Base-by-base conservation (phyloP, 2,888 invertebrate genomes). In the Allygus modestus region DNA sequence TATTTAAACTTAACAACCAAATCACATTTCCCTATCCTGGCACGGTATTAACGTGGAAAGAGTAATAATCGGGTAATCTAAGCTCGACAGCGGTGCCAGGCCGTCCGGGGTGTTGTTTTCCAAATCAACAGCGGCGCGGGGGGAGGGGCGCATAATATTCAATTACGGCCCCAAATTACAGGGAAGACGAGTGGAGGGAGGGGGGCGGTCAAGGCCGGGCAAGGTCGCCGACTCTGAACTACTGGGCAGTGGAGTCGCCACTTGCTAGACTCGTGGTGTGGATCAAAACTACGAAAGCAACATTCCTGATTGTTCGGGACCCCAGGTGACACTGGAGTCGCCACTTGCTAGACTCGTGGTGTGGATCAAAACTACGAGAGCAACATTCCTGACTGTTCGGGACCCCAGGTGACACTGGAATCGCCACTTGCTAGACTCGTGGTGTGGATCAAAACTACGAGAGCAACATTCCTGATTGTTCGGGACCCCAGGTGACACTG, bases 161-260 rank as follows among this genome's bases (percentile, higher is more conserved):
- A 65, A 65, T 65, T 65, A 65, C 65, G 26, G 65, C 31, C 65
- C 58, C 65, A 65, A 65, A 65, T 65, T 65, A 65, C 65, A 65
- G 28, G 15, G 65, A 54, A 31, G 65, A 65, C 28, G 26, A 65
- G 51, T 9, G 51, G 51, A 9, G 51, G 51, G 65, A 23, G 65
- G 31, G 28, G 65, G 65, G 31, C 65, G 65, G 65, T 65, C 65
- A 31, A 65, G 65, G 65, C 17, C 65, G 65, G 31, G 17, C 65
- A 65, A 65, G 65, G 65, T 65, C 65, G 65, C 65, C 65, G 65
- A 65, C 65, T 65, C 28, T 5, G 28, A 28, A 65, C 65, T 65
- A 65, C 65, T 31, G 65, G 58, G 23, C 20, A 23, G 5, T 54
- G 20, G 20, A 12, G 20, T 11, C 7, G 54, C 20, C 23, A 54